Base-by-base conservation (phyloP, 1,140 invertebrate species). In the Dendrolimus kikuchii region DNA sequence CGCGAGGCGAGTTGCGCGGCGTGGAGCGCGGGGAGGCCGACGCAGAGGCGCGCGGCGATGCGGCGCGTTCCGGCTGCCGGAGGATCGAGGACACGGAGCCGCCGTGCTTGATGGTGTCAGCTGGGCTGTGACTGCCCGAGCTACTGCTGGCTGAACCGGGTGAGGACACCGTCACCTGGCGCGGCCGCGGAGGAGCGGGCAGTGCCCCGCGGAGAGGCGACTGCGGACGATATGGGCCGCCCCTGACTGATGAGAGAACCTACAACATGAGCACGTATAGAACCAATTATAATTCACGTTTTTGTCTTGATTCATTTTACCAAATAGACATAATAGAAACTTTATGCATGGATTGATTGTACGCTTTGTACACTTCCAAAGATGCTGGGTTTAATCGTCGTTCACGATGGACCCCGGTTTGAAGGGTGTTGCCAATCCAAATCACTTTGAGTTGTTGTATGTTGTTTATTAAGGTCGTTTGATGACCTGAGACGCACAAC, bases 111-210 rank as follows among this genome's bases (percentile, higher is more conserved):
- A 92, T 90, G 50, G 91, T 91, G 61, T 93, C 92, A 57, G 91
- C 89, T 45, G 89, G 89, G 63, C 89, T 90, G 78, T 90, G 92
- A 58, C 90, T 92, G 71, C 88, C 90, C 62, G 80, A 88, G 79
- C 87, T 91, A 90, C 80, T 92, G 85, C 91, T 92, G 91, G 91
- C 91, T 74, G 92, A 92, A 87, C 91, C 91, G 87, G 92, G 91
- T 68, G 92, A 92, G 74, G 91, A 92, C 72, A 92, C 91, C 89
- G 92, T 92, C 91, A 92, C 91, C 89, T 84, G 80, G 56, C 84
- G 83, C 71, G 82, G 80, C 77, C 89, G 89, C 74, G 88, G 88
- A 55, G 87, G 85, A 71, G 77, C 86, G 84, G 76, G 81, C 76
- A 84, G 78, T 46, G 81, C 79, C 71, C 79, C 81, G 68, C 82